These are phyloP conservation scores for Rotaria sp. DNA, from an alignment of 2,888 invertebrate genomes.

Conservation along the genomic window DNA sequence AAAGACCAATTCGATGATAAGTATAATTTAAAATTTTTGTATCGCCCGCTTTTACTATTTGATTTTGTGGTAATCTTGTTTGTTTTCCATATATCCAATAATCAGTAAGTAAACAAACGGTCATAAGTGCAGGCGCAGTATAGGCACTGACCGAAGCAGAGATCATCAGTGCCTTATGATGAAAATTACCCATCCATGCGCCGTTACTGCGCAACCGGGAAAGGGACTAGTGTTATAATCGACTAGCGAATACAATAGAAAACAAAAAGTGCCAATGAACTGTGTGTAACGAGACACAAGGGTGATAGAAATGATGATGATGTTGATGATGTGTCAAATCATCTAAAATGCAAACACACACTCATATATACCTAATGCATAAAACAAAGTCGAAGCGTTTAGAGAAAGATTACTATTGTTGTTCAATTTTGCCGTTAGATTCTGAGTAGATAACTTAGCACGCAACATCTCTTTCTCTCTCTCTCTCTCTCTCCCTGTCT, in stretches of 20 bases:
- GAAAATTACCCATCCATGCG: constrained; percentile 30
- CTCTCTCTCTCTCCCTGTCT: too few relatives aligned
- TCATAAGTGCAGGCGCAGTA: constrained; percentile 36
- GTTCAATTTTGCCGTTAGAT: background rate
- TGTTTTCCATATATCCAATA: constrained; percentile 36
- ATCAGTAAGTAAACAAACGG: constrained; percentile 30
- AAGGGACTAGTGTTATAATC: background rate
- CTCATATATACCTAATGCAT: background rate
- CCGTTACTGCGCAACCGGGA: background rate
- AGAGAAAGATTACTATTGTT: background rate
- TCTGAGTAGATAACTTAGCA: background rate
- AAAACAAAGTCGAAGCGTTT: background rate
- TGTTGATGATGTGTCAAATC: background rate
- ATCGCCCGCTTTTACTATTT: background rate
- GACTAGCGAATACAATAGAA: background rate
- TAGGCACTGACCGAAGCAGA: constrained; percentile 37
- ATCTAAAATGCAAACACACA: background rate
- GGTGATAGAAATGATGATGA: background rate
- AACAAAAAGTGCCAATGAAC: background rate
- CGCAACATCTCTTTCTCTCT: background rate
- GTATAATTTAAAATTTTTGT: background rate
- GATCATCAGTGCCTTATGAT: constrained; percentile 9
- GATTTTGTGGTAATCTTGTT: background rate
- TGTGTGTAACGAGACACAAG: background rate
- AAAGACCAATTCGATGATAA: constrained; percentile 23